These are phyloP conservation scores for Paramormyrops kingsleyae DNA, from an alignment of 2,113 vertebrate species.

Conservation along the genomic window DNA sequence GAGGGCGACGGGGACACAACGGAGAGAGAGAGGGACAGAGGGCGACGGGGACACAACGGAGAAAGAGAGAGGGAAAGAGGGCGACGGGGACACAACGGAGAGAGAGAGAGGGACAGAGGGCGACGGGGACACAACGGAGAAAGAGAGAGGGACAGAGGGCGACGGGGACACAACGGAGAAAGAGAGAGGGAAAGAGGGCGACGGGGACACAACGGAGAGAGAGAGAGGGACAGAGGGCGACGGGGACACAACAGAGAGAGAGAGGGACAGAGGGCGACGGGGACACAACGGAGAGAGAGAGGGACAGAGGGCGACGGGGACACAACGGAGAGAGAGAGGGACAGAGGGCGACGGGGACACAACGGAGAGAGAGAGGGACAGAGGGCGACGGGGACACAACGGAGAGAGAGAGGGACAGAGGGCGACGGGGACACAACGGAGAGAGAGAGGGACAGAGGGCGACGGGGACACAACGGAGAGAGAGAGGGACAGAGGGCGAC, in stretches of 20 bases:
- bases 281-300: not conserved
- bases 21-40: not conserved
- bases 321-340: not conserved
- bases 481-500: not conserved
- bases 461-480: no score
- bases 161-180: not conserved
- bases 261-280: not conserved
- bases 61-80: not conserved
- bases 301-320: not conserved
- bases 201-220: no score
- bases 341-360: no score
- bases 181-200: no score
- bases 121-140: not conserved
- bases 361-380: not conserved
- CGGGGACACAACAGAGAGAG: not conserved
- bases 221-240: not conserved
- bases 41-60: not conserved
- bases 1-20: not conserved
- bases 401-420: not conserved
- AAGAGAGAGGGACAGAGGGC: not conserved
- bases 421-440: not conserved
- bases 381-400: not conserved
- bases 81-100: no score
- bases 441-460: not conserved
- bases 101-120: not conserved